Percentiles rank a stretch among this genome's conserved stretches.
phyloP scores from a whole-genome alignment of 2,113 vertebrate species.

The Orcinus orca region DNA sequence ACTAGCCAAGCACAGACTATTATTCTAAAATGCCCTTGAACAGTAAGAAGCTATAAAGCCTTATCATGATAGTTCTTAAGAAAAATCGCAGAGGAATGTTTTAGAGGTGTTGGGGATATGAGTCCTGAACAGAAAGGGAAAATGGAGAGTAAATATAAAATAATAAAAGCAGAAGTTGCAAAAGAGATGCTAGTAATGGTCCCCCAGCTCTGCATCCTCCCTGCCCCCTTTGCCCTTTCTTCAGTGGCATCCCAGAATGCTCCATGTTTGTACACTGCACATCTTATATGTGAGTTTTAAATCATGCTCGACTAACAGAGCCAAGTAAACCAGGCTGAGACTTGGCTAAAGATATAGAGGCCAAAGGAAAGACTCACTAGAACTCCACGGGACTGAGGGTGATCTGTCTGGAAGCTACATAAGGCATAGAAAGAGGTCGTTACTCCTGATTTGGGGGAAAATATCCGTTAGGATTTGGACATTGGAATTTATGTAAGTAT shows the following conservation, averaged over 20 bases:
- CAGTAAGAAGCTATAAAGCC: neutral
- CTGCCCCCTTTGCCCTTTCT: neutral
- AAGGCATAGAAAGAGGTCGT: neutral
- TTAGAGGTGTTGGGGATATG: neutral
- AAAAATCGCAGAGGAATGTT: neutral
- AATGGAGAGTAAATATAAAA: neutral
- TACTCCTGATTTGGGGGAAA: neutral
- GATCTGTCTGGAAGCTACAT: neutral
- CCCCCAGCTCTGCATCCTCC: neutral
- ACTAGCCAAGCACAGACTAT: neutral
- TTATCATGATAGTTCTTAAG: neutral
- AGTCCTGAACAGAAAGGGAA: neutral
- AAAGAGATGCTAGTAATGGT: rapidly evolving
- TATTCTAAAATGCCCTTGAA: neutral
- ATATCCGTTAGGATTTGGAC: neutral
- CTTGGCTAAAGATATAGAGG: neutral
- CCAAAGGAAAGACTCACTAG: neutral
- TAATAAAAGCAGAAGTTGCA: neutral
- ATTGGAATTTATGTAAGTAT: neutral
- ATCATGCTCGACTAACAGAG: neutral
- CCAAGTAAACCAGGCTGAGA: neutral
- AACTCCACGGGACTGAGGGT: neutral
- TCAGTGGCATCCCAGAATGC: no score
- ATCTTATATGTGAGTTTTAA: neutral
- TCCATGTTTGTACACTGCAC: rapidly evolving